Percentiles rank a stretch among this genome's conserved stretches.
These are phyloP conservation scores for Mythimna albipuncta DNA, from an alignment of 2,888 invertebrate genomes.

Conservation along the genomic window DNA sequence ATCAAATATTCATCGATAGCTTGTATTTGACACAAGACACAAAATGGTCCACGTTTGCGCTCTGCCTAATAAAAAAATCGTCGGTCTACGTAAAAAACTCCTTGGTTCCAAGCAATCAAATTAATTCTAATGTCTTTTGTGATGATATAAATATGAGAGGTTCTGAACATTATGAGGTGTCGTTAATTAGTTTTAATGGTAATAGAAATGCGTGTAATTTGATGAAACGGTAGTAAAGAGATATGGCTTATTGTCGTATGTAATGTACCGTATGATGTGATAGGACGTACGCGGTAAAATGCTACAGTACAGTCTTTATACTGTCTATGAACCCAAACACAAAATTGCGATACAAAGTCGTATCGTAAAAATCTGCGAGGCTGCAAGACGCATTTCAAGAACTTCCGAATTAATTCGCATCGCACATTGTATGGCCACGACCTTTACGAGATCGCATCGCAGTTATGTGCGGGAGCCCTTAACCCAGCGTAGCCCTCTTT, in stretches of 20 bases:
- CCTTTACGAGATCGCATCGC: no score
- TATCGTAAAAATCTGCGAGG: no score
- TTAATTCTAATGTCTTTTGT: constrained; percentile 9
- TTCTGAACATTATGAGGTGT: neutral
- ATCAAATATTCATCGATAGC: no score
- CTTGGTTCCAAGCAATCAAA: neutral
- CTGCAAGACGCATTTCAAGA: no score
- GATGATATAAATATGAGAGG: constrained; percentile 2
- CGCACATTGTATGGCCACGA: no score
- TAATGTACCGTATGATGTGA: neutral
- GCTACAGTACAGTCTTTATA: neutral
- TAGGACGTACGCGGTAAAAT: neutral
- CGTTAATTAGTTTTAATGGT: constrained; percentile 21
- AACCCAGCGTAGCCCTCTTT: neutral
- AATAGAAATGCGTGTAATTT: constrained; percentile 18
- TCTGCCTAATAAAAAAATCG: no score
- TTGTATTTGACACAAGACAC: no score
- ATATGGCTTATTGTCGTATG: neutral
- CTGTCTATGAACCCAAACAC: no score
- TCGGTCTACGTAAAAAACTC: neutral
- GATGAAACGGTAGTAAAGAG: constrained; percentile 23
- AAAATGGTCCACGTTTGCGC: no score
- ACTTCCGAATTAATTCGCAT: no score
- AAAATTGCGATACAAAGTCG: no score
- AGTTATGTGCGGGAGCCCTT: no score